A percentile compares a stretch with the other conserved stretches of the same genome.
These are phyloP conservation scores for Cyclina sinensis DNA, from an alignment of 1,140 invertebrate species.

Conservation along the genomic window DNA sequence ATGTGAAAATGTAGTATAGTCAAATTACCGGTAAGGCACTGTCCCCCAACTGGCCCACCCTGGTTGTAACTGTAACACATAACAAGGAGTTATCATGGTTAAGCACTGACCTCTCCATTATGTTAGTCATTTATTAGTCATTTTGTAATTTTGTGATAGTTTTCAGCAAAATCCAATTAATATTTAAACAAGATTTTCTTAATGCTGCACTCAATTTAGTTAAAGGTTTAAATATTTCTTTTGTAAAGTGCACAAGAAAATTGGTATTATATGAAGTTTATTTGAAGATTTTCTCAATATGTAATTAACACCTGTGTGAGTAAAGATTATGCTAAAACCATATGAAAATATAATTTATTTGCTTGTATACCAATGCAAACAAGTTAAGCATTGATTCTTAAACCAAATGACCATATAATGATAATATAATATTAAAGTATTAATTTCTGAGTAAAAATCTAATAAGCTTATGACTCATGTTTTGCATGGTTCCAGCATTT, in stretches of 20 bases:
- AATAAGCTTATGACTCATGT: too few relatives aligned
- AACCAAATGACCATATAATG: background rate
- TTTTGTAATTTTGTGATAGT: background rate
- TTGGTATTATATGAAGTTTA: background rate
- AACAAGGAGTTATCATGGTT: too few relatives aligned
- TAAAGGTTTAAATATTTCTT: background rate
- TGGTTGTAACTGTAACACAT: too few relatives aligned
- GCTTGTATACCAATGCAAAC: background rate
- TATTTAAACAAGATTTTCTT: background rate
- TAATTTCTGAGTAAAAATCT: too few relatives aligned
- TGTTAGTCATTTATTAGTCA: background rate
- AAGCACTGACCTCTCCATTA: too few relatives aligned
- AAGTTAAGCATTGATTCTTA: background rate
- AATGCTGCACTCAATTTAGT: background rate
- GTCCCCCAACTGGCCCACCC: too few relatives aligned
- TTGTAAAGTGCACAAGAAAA: background rate
- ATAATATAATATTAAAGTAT: background rate
- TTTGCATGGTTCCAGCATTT: too few relatives aligned
- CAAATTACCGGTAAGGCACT: too few relatives aligned
- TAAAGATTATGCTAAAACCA: background rate
- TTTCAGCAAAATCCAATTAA: background rate
- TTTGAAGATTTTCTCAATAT: background rate
- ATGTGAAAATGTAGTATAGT: too few relatives aligned
- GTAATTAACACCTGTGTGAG: background rate
- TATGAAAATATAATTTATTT: slow-evolving; percentile 21